Base-by-base conservation (phyloP, 2,888 invertebrate genomes). In the Bimastos eiseni region DNA sequence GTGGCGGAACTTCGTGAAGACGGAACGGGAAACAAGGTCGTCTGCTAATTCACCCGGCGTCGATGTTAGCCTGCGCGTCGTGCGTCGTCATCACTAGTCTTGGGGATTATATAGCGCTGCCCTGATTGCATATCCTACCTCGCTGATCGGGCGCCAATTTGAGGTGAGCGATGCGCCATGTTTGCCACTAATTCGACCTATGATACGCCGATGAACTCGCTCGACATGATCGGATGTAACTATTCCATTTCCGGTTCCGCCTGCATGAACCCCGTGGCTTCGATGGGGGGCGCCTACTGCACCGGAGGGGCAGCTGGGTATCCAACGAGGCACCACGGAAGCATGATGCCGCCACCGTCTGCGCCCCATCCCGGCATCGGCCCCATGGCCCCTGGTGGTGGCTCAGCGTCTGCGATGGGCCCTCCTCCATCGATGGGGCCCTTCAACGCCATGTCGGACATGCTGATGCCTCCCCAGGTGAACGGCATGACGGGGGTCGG, bases 381-480 rank as follows among this genome's bases (percentile, higher is more conserved):
- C 30, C 13, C 70, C 2, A 70, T 70, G 70, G 8, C 70, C n/a
- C 30, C 70, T 34, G 34, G 30, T 13, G 34, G 86, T 17, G 86
- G 86, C 36, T 86, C 84, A 33, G 34, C 34, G 5, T 24, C 36
- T 24, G 34, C 37, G 37, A 70, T 36, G 44, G 33, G 89, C n/a
- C 55, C 70, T n/a, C 70, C 44, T n/a, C 70, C 44, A 11, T 89
- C 49, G 89, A 83, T 36, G 89, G 37, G 44, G 30, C 70, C 55
- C 41, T 89, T n/a, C 55, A 44, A 83, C 21, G 19, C 49, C 55
- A 37, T 34, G 55, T 44, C 90, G 41, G 70, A 90, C 89, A 95
- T 97, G 86, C n/a, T 86, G 8, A 86, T 86, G 34, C 34, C 34
- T 0, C 34, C 34, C 0, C 34, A 34, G 86, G 84, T 84, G 34